These are phyloP conservation scores for Linurgus olivaceus DNA, from an alignment of 2,797 vertebrate genomes.

Conservation along the genomic window DNA sequence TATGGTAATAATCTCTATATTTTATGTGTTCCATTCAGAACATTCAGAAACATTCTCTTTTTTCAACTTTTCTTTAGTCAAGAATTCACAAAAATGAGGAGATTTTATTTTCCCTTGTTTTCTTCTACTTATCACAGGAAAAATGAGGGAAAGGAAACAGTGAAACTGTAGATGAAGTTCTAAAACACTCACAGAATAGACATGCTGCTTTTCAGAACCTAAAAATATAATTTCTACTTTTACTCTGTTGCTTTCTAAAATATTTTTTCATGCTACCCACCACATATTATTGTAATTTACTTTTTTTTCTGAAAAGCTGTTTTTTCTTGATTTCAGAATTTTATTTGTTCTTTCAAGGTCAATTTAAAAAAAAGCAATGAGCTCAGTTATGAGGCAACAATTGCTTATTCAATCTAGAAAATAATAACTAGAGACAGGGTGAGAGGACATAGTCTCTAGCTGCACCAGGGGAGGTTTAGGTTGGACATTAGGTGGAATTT, in stretches of 20 bases:
- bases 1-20: not conserved
- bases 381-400: not conserved
- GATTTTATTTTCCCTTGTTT: not conserved
- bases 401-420: not conserved
- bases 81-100: not conserved
- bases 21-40: not conserved
- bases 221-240: not conserved
- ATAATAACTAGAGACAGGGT: not conserved
- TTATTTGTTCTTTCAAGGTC: not conserved
- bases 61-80: not conserved
- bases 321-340: not conserved
- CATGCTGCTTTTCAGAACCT: not conserved
- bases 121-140: not conserved
- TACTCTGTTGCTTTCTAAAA: not conserved
- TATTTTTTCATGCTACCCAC: not conserved
- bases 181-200: not conserved
- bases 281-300: not conserved
- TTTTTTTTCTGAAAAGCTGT: not conserved
- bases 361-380: not conserved
- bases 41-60: not conserved
- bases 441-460: not conserved
- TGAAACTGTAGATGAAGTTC: not conserved
- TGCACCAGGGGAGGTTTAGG: accelerated
- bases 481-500: not conserved
- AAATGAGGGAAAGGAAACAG: not conserved